Percentiles rank a stretch among this genome's conserved stretches.
These are phyloP conservation scores for Piaya cayana DNA, from an alignment of 2,113 vertebrate genomes.

Conservation along the genomic window DNA sequence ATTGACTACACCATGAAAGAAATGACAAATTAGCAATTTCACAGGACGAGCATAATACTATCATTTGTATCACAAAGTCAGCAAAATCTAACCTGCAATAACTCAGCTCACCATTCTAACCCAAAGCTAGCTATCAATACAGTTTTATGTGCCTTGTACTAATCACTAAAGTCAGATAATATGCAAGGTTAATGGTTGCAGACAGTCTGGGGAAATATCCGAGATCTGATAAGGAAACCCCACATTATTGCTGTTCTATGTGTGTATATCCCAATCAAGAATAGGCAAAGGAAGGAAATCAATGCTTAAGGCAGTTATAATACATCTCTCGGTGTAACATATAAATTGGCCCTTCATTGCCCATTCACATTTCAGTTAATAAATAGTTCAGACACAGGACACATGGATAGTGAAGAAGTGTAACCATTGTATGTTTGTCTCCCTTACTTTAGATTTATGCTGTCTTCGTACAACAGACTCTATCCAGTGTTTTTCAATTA, in stretches of 20 bases:
- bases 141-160: constrained; percentile 81
- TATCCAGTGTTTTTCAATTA: constrained; percentile 86
- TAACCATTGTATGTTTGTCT: constrained; percentile 85
- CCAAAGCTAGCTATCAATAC: constrained; percentile 77
- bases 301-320: constrained; percentile 76
- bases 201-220: constrained; percentile 81
- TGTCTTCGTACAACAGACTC: constrained; percentile 81
- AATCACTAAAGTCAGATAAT: constrained; percentile 89
- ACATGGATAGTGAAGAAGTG: constrained; percentile 79
- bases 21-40: constrained; percentile 86
- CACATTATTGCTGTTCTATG: constrained; percentile 74
- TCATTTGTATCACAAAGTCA: constrained; percentile 87
- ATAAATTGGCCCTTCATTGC: constrained; percentile 86
- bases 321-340: constrained; percentile 82
- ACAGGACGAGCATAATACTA: constrained; percentile 74
- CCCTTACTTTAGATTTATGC: constrained; percentile 89
- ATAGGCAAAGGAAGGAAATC: constrained; percentile 79
- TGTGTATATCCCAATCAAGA: constrained; percentile 74
- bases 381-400: constrained; percentile 82
- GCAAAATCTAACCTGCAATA: constrained; percentile 81
- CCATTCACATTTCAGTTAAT: constrained; percentile 87
- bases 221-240: constrained; percentile 84
- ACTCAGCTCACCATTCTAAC: constrained; percentile 76
- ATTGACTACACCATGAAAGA: constrained; percentile 80
- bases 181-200: constrained; percentile 85